Base-by-base conservation (phyloP, 2,797 vertebrate species). In the Peromyscus nudipes region DNA sequence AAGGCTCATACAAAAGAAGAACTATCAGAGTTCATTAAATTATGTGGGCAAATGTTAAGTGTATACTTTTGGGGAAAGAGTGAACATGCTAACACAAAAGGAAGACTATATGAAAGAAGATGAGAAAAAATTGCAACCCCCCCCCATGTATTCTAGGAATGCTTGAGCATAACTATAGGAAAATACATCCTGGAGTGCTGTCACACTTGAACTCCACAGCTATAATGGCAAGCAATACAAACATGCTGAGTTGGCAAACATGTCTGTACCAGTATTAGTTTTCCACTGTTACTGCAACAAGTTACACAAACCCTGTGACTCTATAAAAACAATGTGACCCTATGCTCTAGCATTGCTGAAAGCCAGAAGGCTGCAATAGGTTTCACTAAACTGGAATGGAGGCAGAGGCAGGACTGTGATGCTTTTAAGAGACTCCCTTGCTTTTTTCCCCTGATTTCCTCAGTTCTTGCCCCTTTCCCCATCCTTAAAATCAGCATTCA, bases 321-420 rank as follows among this genome's bases (percentile, higher is more conserved):
- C 93, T 90, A 76, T 73, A 60, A 97, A 97, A 96, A 89, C 34
- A 84, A 82, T 23, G 55, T 21, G 52, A 60, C 87, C 81, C 6
- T 88, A 57, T 62, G n/a, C 6, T 95, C 7, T 89, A 85, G 81
- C 29, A 37, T 34, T 77, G 93, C 16, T 73, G 69, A 49, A 79
- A 31, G 62, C 77, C 90, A 93, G 67, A 94, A 79, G 43, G 82
- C 75, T 87, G 57, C 67, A 95, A 60, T 14, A 34, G 82, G 65
- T 60, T 52, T 94, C 90, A 60, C 13, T 84, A 43, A 34, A 46
- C 69, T 82, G 65, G 91, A 76, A 82, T 83, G 17, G 64, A 95
- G 17, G 40, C 60, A 23, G 21, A 17, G 2, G 80, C 21, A 75
- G 57, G 62, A 29, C 7, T 23, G 37, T 27, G 19, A 57, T 81